These are phyloP conservation scores for Temnothorax ravouxi DNA, from an alignment of 2,888 invertebrate genomes.

Conservation along the genomic window DNA sequence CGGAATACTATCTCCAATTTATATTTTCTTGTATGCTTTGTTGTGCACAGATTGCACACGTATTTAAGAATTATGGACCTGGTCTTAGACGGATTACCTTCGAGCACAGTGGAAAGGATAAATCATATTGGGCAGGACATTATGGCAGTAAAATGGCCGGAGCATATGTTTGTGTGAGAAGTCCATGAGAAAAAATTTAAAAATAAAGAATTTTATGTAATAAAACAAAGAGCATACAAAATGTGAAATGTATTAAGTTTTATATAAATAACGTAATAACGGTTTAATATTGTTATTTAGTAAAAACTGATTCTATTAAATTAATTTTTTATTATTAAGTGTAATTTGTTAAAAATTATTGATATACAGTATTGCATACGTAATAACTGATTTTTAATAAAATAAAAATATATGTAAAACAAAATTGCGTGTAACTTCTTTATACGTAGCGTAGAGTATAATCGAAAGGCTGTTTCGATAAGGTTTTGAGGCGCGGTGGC, in stretches of 20 bases:
- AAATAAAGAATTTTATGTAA: no score
- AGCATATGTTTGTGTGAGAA: constrained; percentile 81
- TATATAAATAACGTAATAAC: neutral
- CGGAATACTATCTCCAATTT: neutral
- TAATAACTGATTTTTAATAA: neutral
- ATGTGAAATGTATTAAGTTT: neutral
- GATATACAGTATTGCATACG: constrained; percentile 39
- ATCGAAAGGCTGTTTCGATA: constrained; percentile 94
- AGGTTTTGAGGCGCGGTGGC: constrained; percentile 95
- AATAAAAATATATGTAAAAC: neutral
- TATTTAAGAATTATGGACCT: constrained; percentile 87
- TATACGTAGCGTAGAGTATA: constrained; percentile 88
- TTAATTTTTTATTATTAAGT: constrained; percentile 11
- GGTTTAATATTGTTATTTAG: neutral
- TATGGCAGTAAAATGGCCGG: constrained; percentile 90
- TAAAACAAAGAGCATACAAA: no score
- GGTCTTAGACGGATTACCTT: constrained; percentile 87
- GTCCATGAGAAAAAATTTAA: constrained; percentile 48
- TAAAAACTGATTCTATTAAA: neutral
- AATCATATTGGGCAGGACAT: constrained; percentile 89
- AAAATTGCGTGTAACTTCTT: constrained; percentile 6
- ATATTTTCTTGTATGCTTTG: constrained; percentile 22
- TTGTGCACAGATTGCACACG: constrained; percentile 86
- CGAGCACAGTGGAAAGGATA: constrained; percentile 88
- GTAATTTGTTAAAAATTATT: neutral